These are phyloP conservation scores for Elysia chlorotica DNA, from an alignment of 1,140 invertebrate species.

Conservation along the genomic window DNA sequence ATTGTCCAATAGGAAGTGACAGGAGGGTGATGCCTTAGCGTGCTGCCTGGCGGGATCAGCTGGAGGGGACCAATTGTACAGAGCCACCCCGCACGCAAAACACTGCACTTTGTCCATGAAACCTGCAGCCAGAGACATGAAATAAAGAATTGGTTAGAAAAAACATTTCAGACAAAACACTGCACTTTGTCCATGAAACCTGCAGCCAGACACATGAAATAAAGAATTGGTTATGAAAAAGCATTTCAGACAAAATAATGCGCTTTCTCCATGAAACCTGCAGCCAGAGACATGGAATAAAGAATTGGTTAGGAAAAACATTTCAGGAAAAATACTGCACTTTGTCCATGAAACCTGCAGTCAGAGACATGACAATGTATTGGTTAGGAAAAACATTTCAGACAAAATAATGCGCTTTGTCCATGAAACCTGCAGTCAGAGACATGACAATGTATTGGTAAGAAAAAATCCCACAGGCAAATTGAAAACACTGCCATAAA, in stretches of 20 bases:
- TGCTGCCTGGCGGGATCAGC: conserved; percentile 4
- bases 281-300: too few relatives aligned
- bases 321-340: conserved; percentile 2
- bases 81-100: conserved; percentile 3
- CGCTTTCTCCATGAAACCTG: conserved; percentile 7
- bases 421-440: conserved; percentile 1
- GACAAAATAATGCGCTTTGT: not conserved
- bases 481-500: not conserved
- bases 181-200: conserved; percentile 4
- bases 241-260: not conserved
- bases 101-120: conserved; percentile 5
- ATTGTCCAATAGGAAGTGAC: not conserved
- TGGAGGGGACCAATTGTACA: not conserved
- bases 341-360: conserved; percentile 2
- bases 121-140: too few relatives aligned
- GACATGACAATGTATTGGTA: too few relatives aligned
- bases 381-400: too few relatives aligned
- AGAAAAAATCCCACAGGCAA: too few relatives aligned
- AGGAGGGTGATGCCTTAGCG: conserved; percentile 1
- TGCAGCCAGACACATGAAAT: too few relatives aligned
- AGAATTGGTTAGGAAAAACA: too few relatives aligned
- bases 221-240: too few relatives aligned
- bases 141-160: too few relatives aligned
- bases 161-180: conserved; percentile 1
- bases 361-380: too few relatives aligned